Base-by-base conservation (phyloP, 2,888 invertebrate genomes). In the Aelia acuminata region DNA sequence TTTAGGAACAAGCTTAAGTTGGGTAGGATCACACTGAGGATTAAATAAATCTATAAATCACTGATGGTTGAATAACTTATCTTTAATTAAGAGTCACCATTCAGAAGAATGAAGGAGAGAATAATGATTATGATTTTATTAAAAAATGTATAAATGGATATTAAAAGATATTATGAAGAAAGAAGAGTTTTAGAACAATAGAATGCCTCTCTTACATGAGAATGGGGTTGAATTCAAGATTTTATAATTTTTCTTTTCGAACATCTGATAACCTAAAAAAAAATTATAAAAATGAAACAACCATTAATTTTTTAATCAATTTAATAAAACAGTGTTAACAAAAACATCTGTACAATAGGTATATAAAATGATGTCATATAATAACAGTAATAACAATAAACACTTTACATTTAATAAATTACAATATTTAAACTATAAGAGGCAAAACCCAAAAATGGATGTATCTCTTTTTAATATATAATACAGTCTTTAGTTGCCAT, bases 301-400 rank as follows among this genome's bases (percentile, higher is more conserved):
- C 3, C 0, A 26, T 8, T 15, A 50, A 35, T 85, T 85, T 85
- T 39, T 35, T 39, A 85, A 85, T 85, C 26, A 85, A 70, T 87
- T 87, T 87, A 87, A 87, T 87, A 80, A 87, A 87, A 87, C 48
- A 47, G 48, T 75, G 84, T 75, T 87, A 80, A 87, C 75, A 75
- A 87, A 87, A 87, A 87, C 49, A 43, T 31, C 87, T 87, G 87
- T 87, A 87, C 87, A 87, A 87, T 84, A 87, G 48, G 53, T 87
- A 87, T 87, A 87, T 87, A 87, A 87, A 87, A 87, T 70, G 39
- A 87, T 47, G 57, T 48, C 70, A 87, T 63, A 53, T 87, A 43
- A 53, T 86, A 53, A 63, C 63, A 86, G 57, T 47, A 63, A 31
- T 43, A 87, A 87, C 47, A 63, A 47, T 87, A 87, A 47, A 87